Percentiles rank a stretch among this genome's conserved stretches.
Evolutionary conservation across 2,888 invertebrate genomes (phyloP).

Genomic region (Andrena haemorrhoa): DNA sequence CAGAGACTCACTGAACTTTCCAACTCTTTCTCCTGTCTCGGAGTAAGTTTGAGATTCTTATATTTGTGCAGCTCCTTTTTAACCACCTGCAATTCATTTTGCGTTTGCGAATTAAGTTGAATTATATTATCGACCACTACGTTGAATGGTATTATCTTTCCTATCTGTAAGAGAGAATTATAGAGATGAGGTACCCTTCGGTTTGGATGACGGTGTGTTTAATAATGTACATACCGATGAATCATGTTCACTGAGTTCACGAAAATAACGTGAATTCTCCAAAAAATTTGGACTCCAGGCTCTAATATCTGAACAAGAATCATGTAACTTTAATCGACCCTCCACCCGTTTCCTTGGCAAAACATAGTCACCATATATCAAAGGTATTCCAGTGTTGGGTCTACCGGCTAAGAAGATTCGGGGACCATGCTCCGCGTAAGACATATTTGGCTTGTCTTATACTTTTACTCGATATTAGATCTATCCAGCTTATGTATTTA

Average conservation of each 20-base stretch:
- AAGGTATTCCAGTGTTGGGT: constrained; percentile 61
- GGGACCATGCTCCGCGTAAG: constrained; percentile 74
- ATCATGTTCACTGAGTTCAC: constrained; percentile 78
- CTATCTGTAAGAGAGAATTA: constrained; percentile 55
- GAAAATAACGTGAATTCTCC: constrained; percentile 79
- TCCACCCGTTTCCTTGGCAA: constrained; percentile 85
- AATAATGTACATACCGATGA: constrained; percentile 66
- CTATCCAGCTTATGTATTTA: constrained; percentile 13
- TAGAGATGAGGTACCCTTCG: not conserved
- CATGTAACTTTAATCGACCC: constrained; percentile 86
- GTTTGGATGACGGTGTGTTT: not conserved
- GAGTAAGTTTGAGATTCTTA: constrained; percentile 74
- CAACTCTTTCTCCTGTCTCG: constrained; percentile 74
- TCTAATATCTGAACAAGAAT: constrained; percentile 86
- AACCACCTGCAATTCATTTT: constrained; percentile 71
- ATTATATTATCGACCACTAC: constrained; percentile 77
- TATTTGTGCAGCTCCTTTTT: constrained; percentile 75
- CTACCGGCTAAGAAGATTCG: constrained; percentile 68
- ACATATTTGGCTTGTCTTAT: constrained; percentile 51
- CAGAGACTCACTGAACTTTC: constrained; percentile 65
- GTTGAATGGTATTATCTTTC: constrained; percentile 73
- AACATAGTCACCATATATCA: constrained; percentile 73
- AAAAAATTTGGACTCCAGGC: constrained; percentile 87
- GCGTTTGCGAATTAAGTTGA: constrained; percentile 71
- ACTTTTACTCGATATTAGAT: constrained; percentile 5